Conservation (phyloP, 2,797 vertebrate genomes). For the Pogonophryne albipinna region DNA sequence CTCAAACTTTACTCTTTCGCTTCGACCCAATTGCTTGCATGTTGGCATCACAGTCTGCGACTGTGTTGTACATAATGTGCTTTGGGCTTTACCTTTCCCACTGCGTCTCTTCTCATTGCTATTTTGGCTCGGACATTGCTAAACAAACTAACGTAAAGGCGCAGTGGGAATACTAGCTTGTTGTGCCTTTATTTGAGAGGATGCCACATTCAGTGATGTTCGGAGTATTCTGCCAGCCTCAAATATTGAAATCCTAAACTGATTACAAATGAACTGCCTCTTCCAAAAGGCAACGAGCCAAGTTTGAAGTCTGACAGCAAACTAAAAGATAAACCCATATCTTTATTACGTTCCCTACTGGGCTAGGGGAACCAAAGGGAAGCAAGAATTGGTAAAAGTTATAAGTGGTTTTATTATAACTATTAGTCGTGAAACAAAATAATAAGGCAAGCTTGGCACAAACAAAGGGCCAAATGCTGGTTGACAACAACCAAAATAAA, state of each 20-base stretch:
- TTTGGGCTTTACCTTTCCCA: constrained; percentile 8
- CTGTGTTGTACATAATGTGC: neutral
- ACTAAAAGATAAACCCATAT: constrained; percentile 49
- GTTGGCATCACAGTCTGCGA: neutral
- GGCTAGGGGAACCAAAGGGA: too few relatives aligned
- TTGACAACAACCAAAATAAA: too few relatives aligned
- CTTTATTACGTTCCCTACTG: too few relatives aligned
- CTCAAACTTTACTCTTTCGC: neutral
- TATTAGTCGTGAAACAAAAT: too few relatives aligned
- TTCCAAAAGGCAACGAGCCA: constrained; percentile 46
- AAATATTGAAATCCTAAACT: constrained; percentile 51
- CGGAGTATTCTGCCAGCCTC: constrained; percentile 42
- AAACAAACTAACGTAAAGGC: constrained; percentile 34
- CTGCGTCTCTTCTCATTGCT: neutral
- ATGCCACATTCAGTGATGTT: constrained; percentile 68
- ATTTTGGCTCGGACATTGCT: constrained; percentile 31
- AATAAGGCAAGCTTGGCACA: too few relatives aligned
- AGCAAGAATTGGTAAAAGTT: too few relatives aligned
- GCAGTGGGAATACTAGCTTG: constrained; percentile 16
- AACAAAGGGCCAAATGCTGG: too few relatives aligned
- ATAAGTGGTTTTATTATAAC: too few relatives aligned
- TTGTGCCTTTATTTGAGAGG: constrained; percentile 54
- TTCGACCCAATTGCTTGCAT: constrained; percentile 1
- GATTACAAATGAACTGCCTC: constrained; percentile 65
- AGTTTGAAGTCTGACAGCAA: constrained; percentile 44